Evolutionary conservation across 1,140 invertebrate genomes (phyloP).

Genomic region (Parapsyche elsis): DNA sequence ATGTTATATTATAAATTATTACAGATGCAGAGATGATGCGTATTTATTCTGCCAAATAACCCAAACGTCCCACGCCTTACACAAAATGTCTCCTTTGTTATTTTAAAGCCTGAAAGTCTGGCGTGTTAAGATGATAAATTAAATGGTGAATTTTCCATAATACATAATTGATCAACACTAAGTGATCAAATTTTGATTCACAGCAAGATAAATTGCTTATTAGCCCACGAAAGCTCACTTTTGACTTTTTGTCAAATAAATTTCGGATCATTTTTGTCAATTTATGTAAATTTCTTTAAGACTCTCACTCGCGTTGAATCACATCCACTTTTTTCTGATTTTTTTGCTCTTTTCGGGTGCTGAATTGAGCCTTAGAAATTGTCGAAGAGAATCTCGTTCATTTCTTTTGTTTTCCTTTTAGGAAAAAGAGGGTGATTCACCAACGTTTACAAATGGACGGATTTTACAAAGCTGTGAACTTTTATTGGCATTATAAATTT

Average conservation of each 20-base stretch:
- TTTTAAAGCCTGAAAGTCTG: conserved; percentile 1
- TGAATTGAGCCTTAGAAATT: conserved; percentile 12
- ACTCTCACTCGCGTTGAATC: conserved; percentile 5
- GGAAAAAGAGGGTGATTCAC: background rate
- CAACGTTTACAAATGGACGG: conserved; percentile 28
- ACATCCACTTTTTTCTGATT: background rate
- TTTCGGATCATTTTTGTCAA: conserved; percentile 10
- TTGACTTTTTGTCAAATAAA: conserved; percentile 13
- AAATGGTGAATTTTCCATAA: background rate
- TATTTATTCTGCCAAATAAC: background rate
- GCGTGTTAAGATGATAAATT: conserved; percentile 10
- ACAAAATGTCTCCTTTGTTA: background rate
- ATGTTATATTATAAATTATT: too few relatives aligned
- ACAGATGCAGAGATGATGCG: too few relatives aligned
- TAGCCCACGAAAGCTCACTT: background rate
- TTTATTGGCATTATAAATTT: conserved; percentile 31
- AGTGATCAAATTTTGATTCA: background rate
- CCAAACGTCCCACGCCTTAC: background rate
- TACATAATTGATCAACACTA: background rate
- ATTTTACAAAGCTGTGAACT: conserved; percentile 28
- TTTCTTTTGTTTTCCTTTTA: conserved; percentile 22
- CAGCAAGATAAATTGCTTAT: too few relatives aligned
- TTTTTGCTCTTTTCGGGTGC: background rate
- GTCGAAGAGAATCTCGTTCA: conserved; percentile 20
- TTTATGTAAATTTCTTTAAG: conserved; percentile 6